Conservation (phyloP, 2,113 vertebrate species). For the Aptenodytes forsteri region DNA sequence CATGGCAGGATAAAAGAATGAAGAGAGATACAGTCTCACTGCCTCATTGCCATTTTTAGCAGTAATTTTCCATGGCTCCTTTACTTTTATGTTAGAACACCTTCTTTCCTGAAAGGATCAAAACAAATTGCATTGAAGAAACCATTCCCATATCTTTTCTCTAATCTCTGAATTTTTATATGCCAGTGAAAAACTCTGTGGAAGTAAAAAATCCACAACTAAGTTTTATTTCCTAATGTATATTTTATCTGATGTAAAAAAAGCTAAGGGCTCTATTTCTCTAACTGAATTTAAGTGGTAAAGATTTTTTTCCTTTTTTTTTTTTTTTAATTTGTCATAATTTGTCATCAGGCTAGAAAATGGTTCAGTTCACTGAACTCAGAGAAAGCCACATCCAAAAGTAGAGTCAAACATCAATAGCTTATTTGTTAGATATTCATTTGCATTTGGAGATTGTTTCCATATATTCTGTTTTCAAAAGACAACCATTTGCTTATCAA, state of each 20-base stretch:
- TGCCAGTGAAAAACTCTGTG: not conserved
- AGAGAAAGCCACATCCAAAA: not conserved
- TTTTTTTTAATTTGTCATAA: too few species aligned
- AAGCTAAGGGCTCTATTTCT: fast-evolving
- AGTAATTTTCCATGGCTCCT: not conserved
- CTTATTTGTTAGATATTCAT: not conserved
- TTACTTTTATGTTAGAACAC: not conserved
- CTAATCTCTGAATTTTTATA: not conserved
- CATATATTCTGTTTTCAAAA: not conserved
- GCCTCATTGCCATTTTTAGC: not conserved
- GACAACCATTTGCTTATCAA: not conserved
- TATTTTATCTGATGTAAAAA: not conserved
- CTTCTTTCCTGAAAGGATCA: not conserved
- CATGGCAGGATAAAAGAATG: not conserved
- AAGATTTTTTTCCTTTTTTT: not conserved
- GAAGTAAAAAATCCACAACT: not conserved
- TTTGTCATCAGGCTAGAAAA: not conserved
- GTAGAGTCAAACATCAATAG: not conserved
- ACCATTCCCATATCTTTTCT: not conserved
- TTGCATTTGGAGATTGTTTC: not conserved
- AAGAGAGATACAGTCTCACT: not conserved
- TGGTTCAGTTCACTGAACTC: not conserved
- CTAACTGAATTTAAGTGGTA: not conserved
- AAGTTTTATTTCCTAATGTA: not conserved
- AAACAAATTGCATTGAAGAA: not conserved